Base-by-base conservation (phyloP, 1,140 invertebrate genomes). In the Laodelphax striatellus region DNA sequence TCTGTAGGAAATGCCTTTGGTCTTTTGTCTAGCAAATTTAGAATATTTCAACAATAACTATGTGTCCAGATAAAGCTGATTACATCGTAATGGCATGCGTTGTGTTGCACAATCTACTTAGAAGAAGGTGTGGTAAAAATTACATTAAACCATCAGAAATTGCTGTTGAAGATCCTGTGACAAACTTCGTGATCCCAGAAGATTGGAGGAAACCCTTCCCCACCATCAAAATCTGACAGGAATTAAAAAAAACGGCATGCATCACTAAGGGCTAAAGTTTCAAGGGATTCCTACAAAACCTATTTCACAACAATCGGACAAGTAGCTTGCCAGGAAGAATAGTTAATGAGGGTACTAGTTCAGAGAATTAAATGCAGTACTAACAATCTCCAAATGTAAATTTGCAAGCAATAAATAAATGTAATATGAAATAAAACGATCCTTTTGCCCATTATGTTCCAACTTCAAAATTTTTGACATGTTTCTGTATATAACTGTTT, bases 1-100 rank as follows among this genome's bases (percentile, higher is more conserved):
- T 69, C 74, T 34, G 69, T 77, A 5, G 77, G 80, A 69, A 80
- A 79, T 68, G 71, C 72, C 5, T 80, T 80, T 79, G 34, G 64
- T n/a, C n/a, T n/a, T n/a, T n/a, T n/a, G n/a, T n/a, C 71, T 5
- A 66, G 68, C 22, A 67, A 69, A 46, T 78, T 74, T 67, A 63
- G 73, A 66, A 68, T 76, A 50, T 73, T 77, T 22, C 58, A 13
- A 68, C 69, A 46, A 69, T 73, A 11, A 31, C 64, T 58, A 43
- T 74, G 43, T 56, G 66, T 46, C 61, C 64, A 55, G 24, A 66
- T 43, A 71, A 57, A 38, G 46, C 62, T 31, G 56, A 64, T 54
- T 43, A 60, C 28, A 63, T 63, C n/a, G 63, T 64, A 28, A 14
- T 55, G 16, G 55, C 63, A 41, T 46, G 62, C 38, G 62, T 53